These are phyloP conservation scores for Listronotus bonariensis DNA, from an alignment of 1,140 invertebrate species.

Conservation along the genomic window DNA sequence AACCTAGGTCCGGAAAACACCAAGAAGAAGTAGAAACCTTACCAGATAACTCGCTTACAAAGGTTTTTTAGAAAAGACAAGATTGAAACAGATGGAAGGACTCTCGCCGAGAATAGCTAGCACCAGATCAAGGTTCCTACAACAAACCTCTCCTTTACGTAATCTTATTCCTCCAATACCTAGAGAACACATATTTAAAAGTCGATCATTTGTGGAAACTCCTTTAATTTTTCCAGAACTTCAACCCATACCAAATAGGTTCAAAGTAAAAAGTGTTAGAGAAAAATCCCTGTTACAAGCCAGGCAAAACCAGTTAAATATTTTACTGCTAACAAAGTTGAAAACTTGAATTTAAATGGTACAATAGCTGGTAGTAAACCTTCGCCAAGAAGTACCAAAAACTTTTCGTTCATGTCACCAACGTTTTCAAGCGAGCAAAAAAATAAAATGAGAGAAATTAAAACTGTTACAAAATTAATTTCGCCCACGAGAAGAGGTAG, in stretches of 20 bases:
- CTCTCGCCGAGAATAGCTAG: conserved; percentile 3
- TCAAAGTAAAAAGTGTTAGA: conserved; percentile 25
- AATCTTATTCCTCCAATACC: conserved; percentile 20
- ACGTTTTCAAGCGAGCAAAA: conserved; percentile 49
- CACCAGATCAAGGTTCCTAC: conserved; percentile 32
- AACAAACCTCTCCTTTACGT: conserved; percentile 38
- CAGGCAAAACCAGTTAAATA: conserved; percentile 27
- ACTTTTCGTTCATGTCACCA: conserved; percentile 48
- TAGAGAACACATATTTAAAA: conserved; percentile 20
- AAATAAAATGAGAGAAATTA: conserved; percentile 44
- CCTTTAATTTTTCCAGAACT: conserved; percentile 4
- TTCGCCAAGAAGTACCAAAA: conserved; percentile 22
- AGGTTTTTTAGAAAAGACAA: conserved; percentile 26
- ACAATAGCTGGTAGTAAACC: conserved; percentile 5
- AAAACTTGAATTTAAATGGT: conserved; percentile 7
- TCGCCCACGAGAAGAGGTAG: conserved; percentile 42
- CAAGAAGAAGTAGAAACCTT: neutral
- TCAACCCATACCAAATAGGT: conserved; percentile 12
- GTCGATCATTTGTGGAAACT: conserved; percentile 26
- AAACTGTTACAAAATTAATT: conserved; percentile 41
- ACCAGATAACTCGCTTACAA: conserved; percentile 26
- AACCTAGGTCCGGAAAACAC: neutral
- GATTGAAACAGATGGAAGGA: neutral
- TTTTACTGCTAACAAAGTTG: conserved; percentile 15
- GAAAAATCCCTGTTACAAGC: conserved; percentile 9